Conservation (phyloP, 2,797 vertebrate genomes). For the Euthynnus affinis region DNA sequence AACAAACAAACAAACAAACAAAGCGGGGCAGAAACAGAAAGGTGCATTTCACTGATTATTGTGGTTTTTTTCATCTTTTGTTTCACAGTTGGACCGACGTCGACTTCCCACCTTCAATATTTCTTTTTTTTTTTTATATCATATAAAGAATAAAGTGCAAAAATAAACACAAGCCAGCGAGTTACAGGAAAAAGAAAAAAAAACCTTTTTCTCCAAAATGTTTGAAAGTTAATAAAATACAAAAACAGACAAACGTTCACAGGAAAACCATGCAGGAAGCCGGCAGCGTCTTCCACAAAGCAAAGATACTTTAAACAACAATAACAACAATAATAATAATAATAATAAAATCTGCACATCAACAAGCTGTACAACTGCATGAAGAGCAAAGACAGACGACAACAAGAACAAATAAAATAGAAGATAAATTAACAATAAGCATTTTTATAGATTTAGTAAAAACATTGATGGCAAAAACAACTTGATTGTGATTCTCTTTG, state of each 20-base stretch:
- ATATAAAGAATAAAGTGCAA: constrained; percentile 72
- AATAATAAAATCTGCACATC: constrained; percentile 56
- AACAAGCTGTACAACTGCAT: constrained; percentile 62
- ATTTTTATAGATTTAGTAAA: background rate
- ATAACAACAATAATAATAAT: constrained; percentile 30
- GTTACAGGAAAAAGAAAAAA: constrained; percentile 48
- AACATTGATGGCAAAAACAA: constrained; percentile 29
- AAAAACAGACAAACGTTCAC: constrained; percentile 53
- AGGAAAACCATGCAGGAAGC: constrained; percentile 66
- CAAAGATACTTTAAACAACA: constrained; percentile 28
- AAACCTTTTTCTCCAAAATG: constrained; percentile 8
- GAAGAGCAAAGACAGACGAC: constrained; percentile 35
- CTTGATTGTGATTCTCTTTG: constrained; percentile 1
- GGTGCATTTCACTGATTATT: constrained; percentile 65
- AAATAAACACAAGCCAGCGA: constrained; percentile 43
- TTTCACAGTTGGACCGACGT: background rate
- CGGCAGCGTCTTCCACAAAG: constrained; percentile 27
- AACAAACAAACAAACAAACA: constrained; percentile 29
- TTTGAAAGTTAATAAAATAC: constrained; percentile 32
- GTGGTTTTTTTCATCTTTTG: constrained; percentile 2
- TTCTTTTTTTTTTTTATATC: too few relatives aligned
- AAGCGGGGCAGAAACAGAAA: constrained; percentile 56
- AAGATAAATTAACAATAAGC: constrained; percentile 21
- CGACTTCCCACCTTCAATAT: constrained; percentile 12
- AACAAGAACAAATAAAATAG: constrained; percentile 17